Percentiles rank a stretch among this genome's conserved stretches.
These are phyloP conservation scores for Budorcas taxicolor DNA, from an alignment of 2,113 vertebrate genomes.

Conservation along the genomic window DNA sequence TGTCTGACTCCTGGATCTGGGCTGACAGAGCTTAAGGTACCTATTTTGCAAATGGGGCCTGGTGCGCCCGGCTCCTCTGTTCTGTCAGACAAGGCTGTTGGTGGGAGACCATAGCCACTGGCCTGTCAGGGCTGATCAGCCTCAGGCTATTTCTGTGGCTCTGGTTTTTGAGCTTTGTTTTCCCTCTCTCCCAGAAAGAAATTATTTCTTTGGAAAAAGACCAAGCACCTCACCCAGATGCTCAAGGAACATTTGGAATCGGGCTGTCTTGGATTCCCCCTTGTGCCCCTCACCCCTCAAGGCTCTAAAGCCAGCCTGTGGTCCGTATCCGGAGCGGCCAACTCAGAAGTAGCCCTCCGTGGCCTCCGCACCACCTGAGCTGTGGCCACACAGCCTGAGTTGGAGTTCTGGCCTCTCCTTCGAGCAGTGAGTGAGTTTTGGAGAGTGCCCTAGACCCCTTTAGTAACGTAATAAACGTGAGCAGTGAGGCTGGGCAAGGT, in stretches of 20 bases:
- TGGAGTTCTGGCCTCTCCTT: not conserved
- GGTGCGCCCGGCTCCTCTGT: fast-evolving
- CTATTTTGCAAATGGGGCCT: not conserved
- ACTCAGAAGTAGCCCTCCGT: too few species aligned
- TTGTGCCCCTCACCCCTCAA: not conserved
- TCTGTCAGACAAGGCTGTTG: not conserved
- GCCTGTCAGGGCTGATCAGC: not conserved
- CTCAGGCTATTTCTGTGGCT: not conserved
- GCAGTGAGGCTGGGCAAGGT: fast-evolving
- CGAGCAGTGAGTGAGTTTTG: not conserved
- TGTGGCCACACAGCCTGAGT: not conserved
- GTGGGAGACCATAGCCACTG: fast-evolving
- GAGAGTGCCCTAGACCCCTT: not conserved
- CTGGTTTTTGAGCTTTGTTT: not conserved
- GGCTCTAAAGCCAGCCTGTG: not conserved
- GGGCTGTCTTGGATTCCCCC: not conserved
- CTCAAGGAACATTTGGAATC: not conserved
- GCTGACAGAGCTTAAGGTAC: conserved; percentile 56
- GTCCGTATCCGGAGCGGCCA: not conserved
- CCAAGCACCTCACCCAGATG: not conserved
- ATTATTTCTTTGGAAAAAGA: not conserved
- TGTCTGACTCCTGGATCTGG: not conserved
- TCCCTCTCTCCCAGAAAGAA: not conserved
- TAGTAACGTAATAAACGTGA: not conserved
- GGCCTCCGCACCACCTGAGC: not conserved